Percentiles rank a stretch among this genome's conserved stretches.
Conservation (phyloP, 2,797 vertebrate genomes). For the Darevskia nairensis region DNA sequence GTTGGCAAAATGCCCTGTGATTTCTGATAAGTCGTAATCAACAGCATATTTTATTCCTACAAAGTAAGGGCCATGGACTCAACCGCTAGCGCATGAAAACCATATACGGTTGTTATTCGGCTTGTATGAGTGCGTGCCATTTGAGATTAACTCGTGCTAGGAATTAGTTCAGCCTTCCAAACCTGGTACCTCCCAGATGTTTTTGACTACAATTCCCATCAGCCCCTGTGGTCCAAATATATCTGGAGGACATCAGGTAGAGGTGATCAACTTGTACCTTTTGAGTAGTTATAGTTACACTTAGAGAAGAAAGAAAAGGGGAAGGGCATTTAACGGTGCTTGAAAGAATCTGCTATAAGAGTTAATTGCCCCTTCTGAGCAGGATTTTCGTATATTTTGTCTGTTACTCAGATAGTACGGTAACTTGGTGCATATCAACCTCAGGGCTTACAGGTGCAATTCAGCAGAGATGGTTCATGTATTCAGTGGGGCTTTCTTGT, state of each 20-base stretch:
- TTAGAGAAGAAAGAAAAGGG: neutral
- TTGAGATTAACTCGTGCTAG: conserved; percentile 40
- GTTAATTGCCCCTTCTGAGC: conserved; percentile 7
- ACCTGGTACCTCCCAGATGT: neutral
- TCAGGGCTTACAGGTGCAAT: neutral
- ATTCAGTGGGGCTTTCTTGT: neutral
- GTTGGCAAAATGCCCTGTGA: neutral
- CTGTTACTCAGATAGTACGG: conserved; percentile 7
- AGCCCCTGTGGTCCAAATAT: neutral
- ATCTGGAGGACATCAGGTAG: neutral
- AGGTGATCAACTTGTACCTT: neutral
- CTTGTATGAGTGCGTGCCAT: conserved; percentile 12
- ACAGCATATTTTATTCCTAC: neutral
- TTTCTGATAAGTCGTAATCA: conserved; percentile 22
- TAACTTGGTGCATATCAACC: neutral
- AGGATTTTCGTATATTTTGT: conserved; percentile 32
- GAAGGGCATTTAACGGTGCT: too few species aligned
- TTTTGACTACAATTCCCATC: neutral
- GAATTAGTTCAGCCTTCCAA: neutral
- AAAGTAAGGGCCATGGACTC: neutral
- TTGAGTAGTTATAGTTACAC: neutral
- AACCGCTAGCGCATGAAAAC: neutral
- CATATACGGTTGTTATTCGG: conserved; percentile 20
- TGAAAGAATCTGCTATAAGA: neutral
- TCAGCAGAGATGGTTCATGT: neutral